Percentiles rank a stretch among this genome's conserved stretches.
phyloP scores from a whole-genome alignment of 1,140 invertebrate genomes.

The Diachasma alloeum region DNA sequence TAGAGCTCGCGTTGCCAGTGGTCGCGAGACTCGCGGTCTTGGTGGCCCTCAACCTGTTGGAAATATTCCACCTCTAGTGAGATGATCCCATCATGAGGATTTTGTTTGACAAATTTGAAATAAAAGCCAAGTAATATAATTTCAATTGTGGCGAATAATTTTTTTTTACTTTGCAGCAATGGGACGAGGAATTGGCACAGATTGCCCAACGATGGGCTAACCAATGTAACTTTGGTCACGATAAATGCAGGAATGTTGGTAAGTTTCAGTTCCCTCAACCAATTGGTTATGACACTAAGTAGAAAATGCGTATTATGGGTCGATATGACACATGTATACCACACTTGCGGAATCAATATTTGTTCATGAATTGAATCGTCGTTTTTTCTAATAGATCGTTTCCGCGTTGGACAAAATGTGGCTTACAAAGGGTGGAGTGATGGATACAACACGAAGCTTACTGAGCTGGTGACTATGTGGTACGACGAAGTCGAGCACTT shows the following conservation, averaged over 20 bases:
- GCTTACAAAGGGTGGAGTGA: neutral
- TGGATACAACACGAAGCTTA: neutral
- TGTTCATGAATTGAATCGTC: neutral
- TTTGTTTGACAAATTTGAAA: neutral
- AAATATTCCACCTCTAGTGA: neutral
- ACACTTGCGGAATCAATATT: neutral
- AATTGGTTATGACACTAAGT: neutral
- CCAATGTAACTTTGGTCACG: slow-evolving; percentile 10
- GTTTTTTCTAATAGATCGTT: neutral
- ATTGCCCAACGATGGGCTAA: slow-evolving; percentile 15
- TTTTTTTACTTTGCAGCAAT: neutral
- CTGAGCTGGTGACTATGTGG: neutral
- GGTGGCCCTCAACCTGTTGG: neutral
- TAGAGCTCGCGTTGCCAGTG: neutral
- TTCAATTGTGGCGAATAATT: neutral
- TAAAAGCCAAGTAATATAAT: neutral
- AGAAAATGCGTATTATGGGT: too few relatives aligned
- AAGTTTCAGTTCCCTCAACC: slow-evolving; percentile 11
- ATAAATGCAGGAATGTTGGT: slow-evolving; percentile 16
- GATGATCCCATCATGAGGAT: neutral
- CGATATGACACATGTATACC: too few relatives aligned
- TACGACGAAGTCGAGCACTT: slow-evolving; percentile 19
- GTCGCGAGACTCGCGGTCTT: neutral
- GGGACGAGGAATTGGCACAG: neutral
- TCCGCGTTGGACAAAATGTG: slow-evolving; percentile 11